phyloP scores from a whole-genome alignment of 2,888 invertebrate species.

The Caenorhabditis zanzibari region DNA sequence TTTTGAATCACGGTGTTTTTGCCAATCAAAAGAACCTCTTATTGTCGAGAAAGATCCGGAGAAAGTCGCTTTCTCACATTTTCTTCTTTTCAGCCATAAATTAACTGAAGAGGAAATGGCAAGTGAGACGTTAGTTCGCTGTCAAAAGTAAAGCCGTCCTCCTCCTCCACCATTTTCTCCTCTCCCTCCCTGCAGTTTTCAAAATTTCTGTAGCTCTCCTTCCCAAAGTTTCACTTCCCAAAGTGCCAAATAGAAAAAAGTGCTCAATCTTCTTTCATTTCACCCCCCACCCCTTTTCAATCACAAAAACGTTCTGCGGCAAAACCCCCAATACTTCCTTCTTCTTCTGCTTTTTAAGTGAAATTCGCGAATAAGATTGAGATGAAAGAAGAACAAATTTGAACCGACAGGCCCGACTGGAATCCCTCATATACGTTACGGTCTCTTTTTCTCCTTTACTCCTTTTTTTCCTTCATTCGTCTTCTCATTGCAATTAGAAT shows the following conservation, averaged over 20 bases:
- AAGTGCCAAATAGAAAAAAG: conserved; percentile 25
- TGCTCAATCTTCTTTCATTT: conserved; percentile 36
- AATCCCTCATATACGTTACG: conserved; percentile 44
- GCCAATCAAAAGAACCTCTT: conserved; percentile 7
- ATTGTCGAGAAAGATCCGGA: neutral
- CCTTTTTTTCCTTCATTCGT: neutral
- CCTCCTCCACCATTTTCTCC: neutral
- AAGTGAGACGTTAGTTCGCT: conserved; percentile 22
- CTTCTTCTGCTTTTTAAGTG: neutral
- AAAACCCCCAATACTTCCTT: conserved; percentile 11
- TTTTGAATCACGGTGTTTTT: neutral
- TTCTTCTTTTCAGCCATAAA: conserved; percentile 26
- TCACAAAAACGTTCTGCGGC: conserved; percentile 25
- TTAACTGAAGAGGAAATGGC: conserved; percentile 13
- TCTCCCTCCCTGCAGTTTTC: neutral
- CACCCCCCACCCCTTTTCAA: conserved; percentile 2
- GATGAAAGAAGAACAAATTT: conserved; percentile 50
- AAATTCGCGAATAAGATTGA: conserved; percentile 31
- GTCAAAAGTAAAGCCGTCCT: conserved; percentile 36
- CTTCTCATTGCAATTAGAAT: conserved; percentile 49
- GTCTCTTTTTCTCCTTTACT: neutral
- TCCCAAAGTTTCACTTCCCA: neutral
- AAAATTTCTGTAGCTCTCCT: conserved; percentile 7
- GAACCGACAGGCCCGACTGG: conserved; percentile 46
- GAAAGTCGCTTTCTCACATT: neutral